Conservation (phyloP, 2,113 vertebrate genomes). For the Hypocryptadius cinnamomeus region DNA sequence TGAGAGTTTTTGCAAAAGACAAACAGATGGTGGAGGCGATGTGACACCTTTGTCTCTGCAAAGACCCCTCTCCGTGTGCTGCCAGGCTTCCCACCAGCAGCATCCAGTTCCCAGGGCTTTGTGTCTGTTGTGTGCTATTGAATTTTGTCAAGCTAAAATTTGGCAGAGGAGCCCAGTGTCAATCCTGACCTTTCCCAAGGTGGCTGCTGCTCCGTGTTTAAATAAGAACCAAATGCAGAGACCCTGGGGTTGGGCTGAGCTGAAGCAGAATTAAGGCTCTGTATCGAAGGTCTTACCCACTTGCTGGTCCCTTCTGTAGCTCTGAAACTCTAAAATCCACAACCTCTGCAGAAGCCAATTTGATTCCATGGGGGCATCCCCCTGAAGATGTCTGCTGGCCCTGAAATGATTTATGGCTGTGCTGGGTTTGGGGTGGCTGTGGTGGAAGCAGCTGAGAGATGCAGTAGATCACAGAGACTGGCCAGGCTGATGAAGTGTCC, state of each 20-base stretch:
- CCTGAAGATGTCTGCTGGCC: neutral
- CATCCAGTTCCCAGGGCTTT: neutral
- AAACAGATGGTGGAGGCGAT: neutral
- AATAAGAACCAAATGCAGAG: neutral
- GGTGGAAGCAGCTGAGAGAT: neutral
- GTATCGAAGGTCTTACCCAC: fast-evolving
- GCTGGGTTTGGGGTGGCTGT: neutral
- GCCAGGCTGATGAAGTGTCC: neutral
- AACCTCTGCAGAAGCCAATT: neutral
- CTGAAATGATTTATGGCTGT: neutral
- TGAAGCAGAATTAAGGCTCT: neutral
- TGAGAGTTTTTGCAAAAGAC: conserved; percentile 23
- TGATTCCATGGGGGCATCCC: neutral
- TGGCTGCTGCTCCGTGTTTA: neutral
- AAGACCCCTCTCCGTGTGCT: neutral
- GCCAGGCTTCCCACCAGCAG: neutral
- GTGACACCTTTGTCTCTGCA: neutral
- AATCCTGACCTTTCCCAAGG: neutral
- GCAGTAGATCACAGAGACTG: neutral
- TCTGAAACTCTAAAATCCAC: neutral
- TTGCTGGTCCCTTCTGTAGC: neutral
- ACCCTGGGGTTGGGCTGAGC: neutral
- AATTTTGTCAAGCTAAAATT: neutral
- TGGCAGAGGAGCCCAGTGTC: neutral
- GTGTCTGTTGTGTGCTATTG: neutral